Conservation (phyloP, 2,888 invertebrate species). For the Iphiclides podalirius region DNA sequence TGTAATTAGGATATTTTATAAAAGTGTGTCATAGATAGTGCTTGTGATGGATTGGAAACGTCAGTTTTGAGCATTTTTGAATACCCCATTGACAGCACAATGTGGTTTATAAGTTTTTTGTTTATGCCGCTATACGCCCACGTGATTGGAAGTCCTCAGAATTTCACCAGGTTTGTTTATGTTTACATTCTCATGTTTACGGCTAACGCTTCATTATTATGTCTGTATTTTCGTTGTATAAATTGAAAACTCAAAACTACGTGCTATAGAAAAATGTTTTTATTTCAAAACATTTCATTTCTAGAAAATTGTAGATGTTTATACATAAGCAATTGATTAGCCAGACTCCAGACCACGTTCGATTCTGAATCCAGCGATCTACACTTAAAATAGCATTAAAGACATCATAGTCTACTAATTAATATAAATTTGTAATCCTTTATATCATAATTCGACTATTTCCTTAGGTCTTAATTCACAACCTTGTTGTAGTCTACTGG, state of each 20-base stretch:
- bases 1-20: background rate
- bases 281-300: background rate
- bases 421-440: no score
- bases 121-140: slow-evolving; percentile 10
- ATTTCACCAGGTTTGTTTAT: slow-evolving; percentile 20
- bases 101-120: slow-evolving; percentile 18
- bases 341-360: no score
- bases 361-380: background rate
- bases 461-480: no score
- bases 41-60: background rate
- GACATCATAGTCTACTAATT: no score
- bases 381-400: no score
- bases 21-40: background rate
- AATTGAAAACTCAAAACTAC: no score
- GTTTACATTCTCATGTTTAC: background rate
- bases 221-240: no score
- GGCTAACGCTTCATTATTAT: no score
- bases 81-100: background rate
- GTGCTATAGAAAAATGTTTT: background rate
- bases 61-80: background rate
- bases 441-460: no score
- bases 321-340: no score
- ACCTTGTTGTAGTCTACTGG: no score
- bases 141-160: slow-evolving; percentile 6
- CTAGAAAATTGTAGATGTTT: no score